Percentiles rank a stretch among this genome's conserved stretches.
Conservation (phyloP, 2,888 invertebrate species). For the Epinotia brunnichana region DNA sequence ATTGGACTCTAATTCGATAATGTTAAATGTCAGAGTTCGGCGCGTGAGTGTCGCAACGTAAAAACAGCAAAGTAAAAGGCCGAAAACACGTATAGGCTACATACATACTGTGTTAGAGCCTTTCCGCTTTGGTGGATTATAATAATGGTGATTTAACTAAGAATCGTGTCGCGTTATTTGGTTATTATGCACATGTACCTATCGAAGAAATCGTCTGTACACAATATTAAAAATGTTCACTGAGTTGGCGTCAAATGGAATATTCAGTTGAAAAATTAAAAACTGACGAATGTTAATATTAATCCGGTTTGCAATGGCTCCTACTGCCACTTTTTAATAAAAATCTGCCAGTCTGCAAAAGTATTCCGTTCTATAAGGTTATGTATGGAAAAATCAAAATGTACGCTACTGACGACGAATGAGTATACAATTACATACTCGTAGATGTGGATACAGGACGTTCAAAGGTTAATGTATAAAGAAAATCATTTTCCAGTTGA, state of each 20-base stretch:
- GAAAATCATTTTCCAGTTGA: conserved; percentile 48
- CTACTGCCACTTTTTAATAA: too few relatives aligned
- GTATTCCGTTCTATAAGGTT: not conserved
- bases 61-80: not conserved
- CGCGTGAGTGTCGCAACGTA: conserved; percentile 46
- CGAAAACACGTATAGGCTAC: not conserved
- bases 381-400: not conserved
- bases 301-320: too few relatives aligned
- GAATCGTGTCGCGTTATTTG: not conserved
- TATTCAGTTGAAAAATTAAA: not conserved
- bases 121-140: not conserved
- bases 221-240: too few relatives aligned
- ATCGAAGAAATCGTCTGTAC: not conserved
- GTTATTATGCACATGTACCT: too few relatives aligned
- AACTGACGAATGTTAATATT: too few relatives aligned
- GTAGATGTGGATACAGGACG: not conserved
- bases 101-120: not conserved
- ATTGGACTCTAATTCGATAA: conserved; percentile 68
- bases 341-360: too few relatives aligned
- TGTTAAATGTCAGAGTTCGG: conserved; percentile 66
- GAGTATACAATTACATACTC: too few relatives aligned
- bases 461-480: conserved; percentile 33
- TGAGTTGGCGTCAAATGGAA: not conserved
- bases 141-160: not conserved
- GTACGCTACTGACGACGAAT: not conserved